Percentiles rank a stretch among this genome's conserved stretches.
Evolutionary conservation across 2,888 invertebrate genomes (phyloP).

Genomic region (Norana najaformis): DNA sequence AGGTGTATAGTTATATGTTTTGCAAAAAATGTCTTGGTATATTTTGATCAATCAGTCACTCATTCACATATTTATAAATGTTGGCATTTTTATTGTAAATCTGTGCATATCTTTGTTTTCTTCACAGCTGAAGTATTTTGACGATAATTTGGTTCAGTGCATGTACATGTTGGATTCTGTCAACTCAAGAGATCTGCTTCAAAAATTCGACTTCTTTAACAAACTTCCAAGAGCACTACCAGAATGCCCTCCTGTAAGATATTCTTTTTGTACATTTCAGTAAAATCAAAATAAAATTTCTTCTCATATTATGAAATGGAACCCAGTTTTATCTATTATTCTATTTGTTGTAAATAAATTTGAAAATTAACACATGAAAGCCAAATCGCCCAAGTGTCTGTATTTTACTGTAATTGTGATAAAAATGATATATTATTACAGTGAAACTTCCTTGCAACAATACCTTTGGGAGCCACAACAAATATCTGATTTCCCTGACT

Average conservation of each 20-base stretch:
- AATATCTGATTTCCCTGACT: too few species aligned
- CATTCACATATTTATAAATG: conserved; percentile 13
- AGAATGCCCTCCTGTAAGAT: conserved; percentile 79
- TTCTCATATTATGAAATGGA: neutral
- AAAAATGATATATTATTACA: too few species aligned
- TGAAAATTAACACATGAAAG: too few species aligned
- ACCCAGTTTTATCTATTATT: neutral
- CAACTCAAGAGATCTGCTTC: conserved; percentile 84
- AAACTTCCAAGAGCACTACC: conserved; percentile 84
- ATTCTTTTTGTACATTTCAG: neutral
- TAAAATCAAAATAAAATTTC: neutral
- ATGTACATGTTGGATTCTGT: conserved; percentile 90
- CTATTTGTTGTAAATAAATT: neutral
- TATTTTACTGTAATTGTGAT: too few species aligned
- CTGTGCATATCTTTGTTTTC: neutral
- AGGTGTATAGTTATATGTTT: neutral
- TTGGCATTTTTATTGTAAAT: neutral
- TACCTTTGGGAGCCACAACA: too few species aligned
- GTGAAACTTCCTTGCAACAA: too few species aligned
- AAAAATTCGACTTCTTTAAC: conserved; percentile 83
- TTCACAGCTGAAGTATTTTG: conserved; percentile 63
- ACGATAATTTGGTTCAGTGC: conserved; percentile 87
- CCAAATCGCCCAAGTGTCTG: too few species aligned
- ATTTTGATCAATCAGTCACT: neutral
- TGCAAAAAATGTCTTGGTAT: neutral